A percentile compares a stretch with the other conserved stretches of the same genome.
Evolutionary conservation across 2,113 vertebrate species (phyloP).

Genomic region (Regulus satrapa): DNA sequence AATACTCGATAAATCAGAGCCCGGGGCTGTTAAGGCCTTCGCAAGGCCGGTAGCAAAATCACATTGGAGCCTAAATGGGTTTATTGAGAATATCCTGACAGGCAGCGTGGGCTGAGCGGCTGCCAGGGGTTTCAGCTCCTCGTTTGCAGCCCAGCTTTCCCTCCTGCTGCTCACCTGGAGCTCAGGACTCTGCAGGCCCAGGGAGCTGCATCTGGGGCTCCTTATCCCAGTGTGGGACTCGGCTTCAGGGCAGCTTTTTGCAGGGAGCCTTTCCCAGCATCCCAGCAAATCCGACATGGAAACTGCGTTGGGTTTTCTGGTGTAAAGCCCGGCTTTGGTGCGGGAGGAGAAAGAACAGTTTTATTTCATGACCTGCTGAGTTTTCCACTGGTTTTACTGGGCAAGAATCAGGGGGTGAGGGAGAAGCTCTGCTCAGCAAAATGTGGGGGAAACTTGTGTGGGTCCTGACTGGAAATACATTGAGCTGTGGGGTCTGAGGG

Average conservation of each 20-base stretch:
- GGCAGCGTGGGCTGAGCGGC: accelerated
- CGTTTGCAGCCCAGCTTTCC: background rate
- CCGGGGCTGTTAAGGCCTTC: background rate
- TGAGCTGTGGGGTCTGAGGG: background rate
- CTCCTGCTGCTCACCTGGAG: background rate
- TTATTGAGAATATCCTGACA: background rate
- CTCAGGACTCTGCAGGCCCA: background rate
- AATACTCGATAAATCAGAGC: background rate
- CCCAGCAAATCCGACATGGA: background rate
- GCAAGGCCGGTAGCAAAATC: background rate
- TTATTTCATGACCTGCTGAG: conserved; percentile 14
- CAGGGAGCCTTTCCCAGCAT: background rate
- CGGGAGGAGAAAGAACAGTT: conserved; percentile 1
- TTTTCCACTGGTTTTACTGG: background rate
- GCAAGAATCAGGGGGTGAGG: background rate
- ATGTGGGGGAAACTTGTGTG: background rate
- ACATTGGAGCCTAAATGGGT: background rate
- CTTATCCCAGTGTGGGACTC: no score
- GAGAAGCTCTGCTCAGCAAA: conserved; percentile 13
- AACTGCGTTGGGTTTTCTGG: background rate
- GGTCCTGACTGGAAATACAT: no score
- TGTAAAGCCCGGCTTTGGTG: background rate
- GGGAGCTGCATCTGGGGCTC: background rate
- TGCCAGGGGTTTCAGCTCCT: background rate
- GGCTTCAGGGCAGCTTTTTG: background rate